Conservation (phyloP, 1,140 invertebrate species). For the Pararge aegeria region DNA sequence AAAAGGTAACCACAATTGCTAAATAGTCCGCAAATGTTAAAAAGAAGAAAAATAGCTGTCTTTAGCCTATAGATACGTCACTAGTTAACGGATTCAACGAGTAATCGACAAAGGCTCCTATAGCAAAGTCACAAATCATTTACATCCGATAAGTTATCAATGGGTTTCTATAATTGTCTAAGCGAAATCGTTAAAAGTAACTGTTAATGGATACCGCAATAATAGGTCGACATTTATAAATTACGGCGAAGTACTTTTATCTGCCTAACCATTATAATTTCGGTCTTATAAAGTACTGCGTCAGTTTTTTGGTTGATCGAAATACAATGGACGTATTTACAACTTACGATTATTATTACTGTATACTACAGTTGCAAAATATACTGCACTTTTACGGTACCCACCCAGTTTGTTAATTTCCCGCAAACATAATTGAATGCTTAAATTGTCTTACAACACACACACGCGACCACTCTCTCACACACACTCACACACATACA, state of each 20-base stretch:
- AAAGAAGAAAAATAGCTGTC: too few species aligned
- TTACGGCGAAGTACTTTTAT: conserved; percentile 31
- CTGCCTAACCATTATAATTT: conserved; percentile 31
- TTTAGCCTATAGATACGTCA: too few species aligned
- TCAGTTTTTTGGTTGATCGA: conserved; percentile 20
- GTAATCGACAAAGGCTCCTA: neutral
- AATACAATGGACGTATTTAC: conserved; percentile 19
- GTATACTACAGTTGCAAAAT: neutral
- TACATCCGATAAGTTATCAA: conserved; percentile 17
- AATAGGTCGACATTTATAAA: conserved; percentile 28
- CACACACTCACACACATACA: too few species aligned
- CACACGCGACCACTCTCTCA: too few species aligned
- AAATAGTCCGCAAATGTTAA: too few species aligned
- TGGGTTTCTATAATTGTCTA: conserved; percentile 13
- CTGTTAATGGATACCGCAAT: conserved; percentile 13
- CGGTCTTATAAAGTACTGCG: conserved; percentile 32
- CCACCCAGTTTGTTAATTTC: too few species aligned
- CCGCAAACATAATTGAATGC: too few species aligned
- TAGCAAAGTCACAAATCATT: neutral
- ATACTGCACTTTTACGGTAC: too few species aligned
- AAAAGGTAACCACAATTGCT: too few species aligned
- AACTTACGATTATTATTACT: neutral
- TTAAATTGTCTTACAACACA: too few species aligned
- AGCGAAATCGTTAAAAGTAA: conserved; percentile 12
- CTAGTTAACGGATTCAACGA: too few species aligned